These are phyloP conservation scores for Zenarchopterus dispar DNA, from an alignment of 2,797 vertebrate species.

Conservation along the genomic window DNA sequence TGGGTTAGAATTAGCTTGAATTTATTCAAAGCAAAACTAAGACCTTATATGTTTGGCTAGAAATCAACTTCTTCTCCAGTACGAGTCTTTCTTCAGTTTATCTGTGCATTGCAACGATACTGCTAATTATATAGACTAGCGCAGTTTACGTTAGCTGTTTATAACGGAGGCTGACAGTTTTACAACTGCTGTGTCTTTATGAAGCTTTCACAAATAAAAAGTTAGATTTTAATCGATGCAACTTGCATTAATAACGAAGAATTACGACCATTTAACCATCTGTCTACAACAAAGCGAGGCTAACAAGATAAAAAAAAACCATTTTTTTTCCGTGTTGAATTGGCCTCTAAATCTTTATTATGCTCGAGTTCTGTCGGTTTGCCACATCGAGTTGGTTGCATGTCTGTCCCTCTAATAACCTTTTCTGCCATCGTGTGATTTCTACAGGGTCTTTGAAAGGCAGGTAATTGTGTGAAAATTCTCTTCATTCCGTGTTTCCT, in stretches of 20 bases:
- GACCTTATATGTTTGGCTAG: no score
- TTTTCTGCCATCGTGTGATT: neutral
- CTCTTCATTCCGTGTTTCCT: slow-evolving; percentile 16
- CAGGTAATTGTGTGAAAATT: slow-evolving; percentile 4
- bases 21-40: no score
- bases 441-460: no score
- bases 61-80: no score
- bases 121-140: neutral
- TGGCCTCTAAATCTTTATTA: neutral
- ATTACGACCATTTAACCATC: no score
- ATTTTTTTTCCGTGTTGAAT: no score
- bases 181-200: neutral
- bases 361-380: no score
- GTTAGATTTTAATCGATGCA: neutral
- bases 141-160: no score
- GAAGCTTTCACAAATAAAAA: slow-evolving; percentile 8
- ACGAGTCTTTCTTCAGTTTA: neutral
- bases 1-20: slow-evolving; percentile 6
- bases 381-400: neutral
- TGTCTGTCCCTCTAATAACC: no score
- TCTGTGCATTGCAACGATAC: neutral
- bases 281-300: neutral
- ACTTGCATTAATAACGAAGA: no score
- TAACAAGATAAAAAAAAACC: neutral
- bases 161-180: no score